phyloP scores from a whole-genome alignment of 2,797 vertebrate species.

The Anguilla megastoma region DNA sequence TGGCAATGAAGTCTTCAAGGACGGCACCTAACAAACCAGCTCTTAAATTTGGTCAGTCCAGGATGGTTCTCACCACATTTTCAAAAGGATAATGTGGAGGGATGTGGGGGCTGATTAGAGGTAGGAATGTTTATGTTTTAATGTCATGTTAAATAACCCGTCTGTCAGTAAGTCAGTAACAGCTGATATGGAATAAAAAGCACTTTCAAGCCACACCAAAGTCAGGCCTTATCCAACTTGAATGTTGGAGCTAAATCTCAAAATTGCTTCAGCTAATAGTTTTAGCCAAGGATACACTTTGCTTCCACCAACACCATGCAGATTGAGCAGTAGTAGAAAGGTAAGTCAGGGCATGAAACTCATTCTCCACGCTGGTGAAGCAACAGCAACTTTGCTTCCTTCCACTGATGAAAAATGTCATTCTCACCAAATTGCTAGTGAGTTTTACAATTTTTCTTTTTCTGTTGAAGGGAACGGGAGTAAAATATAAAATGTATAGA shows the following conservation, averaged over 20 bases:
- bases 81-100: neutral
- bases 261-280: neutral
- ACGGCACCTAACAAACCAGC: neutral
- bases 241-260: neutral
- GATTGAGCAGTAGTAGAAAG: neutral
- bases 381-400: neutral
- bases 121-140: neutral
- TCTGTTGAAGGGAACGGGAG: neutral
- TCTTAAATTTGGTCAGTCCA: neutral
- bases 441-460: neutral
- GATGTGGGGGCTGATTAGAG: neutral
- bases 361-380: neutral
- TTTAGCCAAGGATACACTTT: neutral
- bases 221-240: neutral
- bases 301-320: neutral
- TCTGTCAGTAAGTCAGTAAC: neutral
- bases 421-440: slow-evolving; percentile 4
- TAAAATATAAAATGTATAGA: neutral
- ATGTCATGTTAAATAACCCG: neutral
- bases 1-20: neutral
- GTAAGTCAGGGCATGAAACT: neutral
- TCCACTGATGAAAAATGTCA: neutral
- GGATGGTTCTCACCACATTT: neutral
- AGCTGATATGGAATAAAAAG: neutral
- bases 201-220: neutral